Base-by-base conservation (phyloP, 2,888 invertebrate genomes). In the Eubasilissa splendida region DNA sequence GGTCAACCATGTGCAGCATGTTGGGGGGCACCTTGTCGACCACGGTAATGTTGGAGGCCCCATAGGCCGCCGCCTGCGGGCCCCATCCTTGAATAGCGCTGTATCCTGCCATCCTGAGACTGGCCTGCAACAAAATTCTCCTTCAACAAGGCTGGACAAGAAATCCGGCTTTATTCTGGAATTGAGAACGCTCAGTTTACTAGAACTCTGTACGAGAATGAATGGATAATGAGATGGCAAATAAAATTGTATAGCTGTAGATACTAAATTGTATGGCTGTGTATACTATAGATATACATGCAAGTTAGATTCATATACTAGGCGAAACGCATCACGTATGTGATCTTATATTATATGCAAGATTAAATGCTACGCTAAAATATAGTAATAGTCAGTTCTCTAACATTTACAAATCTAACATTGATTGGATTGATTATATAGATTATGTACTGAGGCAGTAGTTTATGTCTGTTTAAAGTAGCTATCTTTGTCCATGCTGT, bases 1-100 rank as follows among this genome's bases (percentile, higher is more conserved):
- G 90, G 87, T 95, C 95, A 84, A 96, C 90, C 90, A 95, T 89
- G 87, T 94, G 93, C 84, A 95, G 89, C 94, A 95, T 94, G 74
- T 95, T 95, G 22, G 93, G 92, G 73, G 92, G 90, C 84, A 95
- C 95, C 88, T 94, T 95, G 89, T 96, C 96, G 85, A 95, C 95
- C 84, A 96, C 96, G 83, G 96, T 95, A 86, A 94, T 92, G 89
- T 96, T 96, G 83, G 92, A 86, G 85, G 91, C 87, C 86, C 91
- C 89, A 85, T 92, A 89, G 65, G 89, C 88, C 66, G 88, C 89
- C 81, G 90, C 88, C 84, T 89, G 89, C 63, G 90, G 90, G 83
- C 89, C 89, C 90, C 90, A 90, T 76, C 90, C 87, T 85, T 90
- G 90, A 82, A 91, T 86, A 76, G 90, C 90, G 79, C 90, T 89